Conservation (phyloP, 2,888 invertebrate species). For the Hedychridium roseum region DNA sequence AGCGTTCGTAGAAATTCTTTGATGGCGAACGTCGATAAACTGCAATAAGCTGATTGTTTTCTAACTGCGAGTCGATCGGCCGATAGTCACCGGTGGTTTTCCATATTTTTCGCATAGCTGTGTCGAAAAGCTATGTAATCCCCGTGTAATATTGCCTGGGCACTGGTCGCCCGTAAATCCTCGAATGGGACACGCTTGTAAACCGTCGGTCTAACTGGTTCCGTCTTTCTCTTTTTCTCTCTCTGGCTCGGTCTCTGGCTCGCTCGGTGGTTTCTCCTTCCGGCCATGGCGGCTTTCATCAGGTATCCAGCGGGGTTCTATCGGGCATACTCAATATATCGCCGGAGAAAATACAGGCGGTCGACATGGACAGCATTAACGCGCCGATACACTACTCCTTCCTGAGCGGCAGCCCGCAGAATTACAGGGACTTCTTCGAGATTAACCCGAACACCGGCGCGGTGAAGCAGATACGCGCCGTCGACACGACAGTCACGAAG, state of each 20-base stretch:
- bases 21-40: too few species aligned
- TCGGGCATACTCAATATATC: constrained; percentile 84
- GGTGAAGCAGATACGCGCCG: constrained; percentile 80
- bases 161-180: constrained; percentile 18
- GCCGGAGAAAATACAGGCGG: constrained; percentile 89
- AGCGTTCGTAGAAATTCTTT: too few species aligned
- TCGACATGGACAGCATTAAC: constrained; percentile 89
- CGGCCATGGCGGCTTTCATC: constrained; percentile 19
- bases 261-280: too few species aligned
- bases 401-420: constrained; percentile 79
- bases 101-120: too few species aligned
- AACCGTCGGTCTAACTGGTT: constrained; percentile 9
- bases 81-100: too few species aligned
- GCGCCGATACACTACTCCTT: constrained; percentile 84
- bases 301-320: constrained; percentile 84
- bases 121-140: not conserved
- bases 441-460: constrained; percentile 83
- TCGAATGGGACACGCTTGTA: constrained; percentile 10
- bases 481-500: constrained; percentile 81
- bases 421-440: constrained; percentile 82
- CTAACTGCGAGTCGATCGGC: too few species aligned
- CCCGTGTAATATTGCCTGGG: too few species aligned
- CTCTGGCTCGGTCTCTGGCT: too few species aligned
- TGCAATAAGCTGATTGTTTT: too few species aligned
- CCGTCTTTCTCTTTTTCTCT: too few species aligned